Base-by-base conservation (phyloP, 2,888 invertebrate genomes). In the Drosophila mettleri region DNA sequence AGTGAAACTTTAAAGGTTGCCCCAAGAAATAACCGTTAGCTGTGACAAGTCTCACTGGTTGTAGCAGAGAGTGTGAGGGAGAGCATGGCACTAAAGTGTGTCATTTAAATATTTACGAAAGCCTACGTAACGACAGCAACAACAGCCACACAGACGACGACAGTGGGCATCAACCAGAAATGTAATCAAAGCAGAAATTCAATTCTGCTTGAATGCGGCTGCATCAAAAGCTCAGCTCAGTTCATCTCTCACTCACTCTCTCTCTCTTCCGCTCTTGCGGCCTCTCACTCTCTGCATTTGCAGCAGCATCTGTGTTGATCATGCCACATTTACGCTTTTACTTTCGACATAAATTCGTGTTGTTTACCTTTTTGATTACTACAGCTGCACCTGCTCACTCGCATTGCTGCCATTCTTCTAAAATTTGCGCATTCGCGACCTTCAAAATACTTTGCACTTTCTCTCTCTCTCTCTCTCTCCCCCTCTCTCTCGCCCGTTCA, bases 31-130 rank as follows among this genome's bases (percentile, higher is more conserved):
- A 55, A 69, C 78, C 73, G 75, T 69, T 78, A 54, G 29, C 39
- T 22, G 34, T 53, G 66, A 54, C 76, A 61, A 46, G 27, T 41
- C 27, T 24, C 14, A 29, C 20, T 53, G 20, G 41, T 34, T 18
- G 27, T n/a, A 34, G 39, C 18, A 34, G 24, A 20, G 59, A 31
- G 12, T 5, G 12, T 4, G 24, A 41, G 24, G 18, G 45, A 62
- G 61, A 49, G n/a, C 27, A 34, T 38, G 54, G 51, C 27, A 16
- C 36, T 52, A 48, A 81, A 74, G 69, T 81, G 58, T 79, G 81
- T 77, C 82, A 74, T 52, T 71, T 67, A 82, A 79, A 81, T 82
- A 79, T 81, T 81, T 72, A 81, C 57, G 53, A 58, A 49, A 36
- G 34, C 48, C 18, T 14, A 49, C 33, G 49, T 31, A 51, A 81